Evolutionary conservation across 1,140 invertebrate species (phyloP), one percentile per base, ranked within the genome.

Genomic region (Zophobas atratus): DNA sequence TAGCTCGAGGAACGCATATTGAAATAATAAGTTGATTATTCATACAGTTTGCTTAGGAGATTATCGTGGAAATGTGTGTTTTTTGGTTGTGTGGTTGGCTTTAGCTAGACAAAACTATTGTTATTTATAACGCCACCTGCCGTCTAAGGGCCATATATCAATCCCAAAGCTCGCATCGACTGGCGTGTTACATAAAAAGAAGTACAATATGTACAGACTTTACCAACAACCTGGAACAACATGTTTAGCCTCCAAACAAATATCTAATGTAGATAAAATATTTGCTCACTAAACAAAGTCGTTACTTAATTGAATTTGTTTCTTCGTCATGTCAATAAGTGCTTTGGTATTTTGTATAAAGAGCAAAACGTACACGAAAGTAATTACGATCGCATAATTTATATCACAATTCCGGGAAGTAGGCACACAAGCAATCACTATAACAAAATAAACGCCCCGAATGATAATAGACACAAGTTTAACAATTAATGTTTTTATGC

Each of bases 221-320:
- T 67, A 67, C 43, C 60, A 67, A 67, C 60, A 43, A 67, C 6
- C 41, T 67, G 43, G 43, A 67, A 67, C 60, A 67, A 67, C 60
- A 67, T 67, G 60, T 67, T 67, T 41, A 43, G 33, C 60, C 38
- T 36, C 39, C 60, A 67, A 67, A 67, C 60, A 67, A 67, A 67
- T 67, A 67, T 67, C 60, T 67, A 67, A 67, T 67, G 60, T 39
- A 41, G 60, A 67, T 67, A 67, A 67, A 67, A 67, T 67, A 67
- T 67, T 67, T 67, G 43, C 60, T 67, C 39, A 33, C 41, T 67
- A 67, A 67, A 67, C 60, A 67, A 67, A 67, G 60, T 67, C 60
- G 60, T 67, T 67, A 67, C 60, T 67, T 67, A 67, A 67, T 67
- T 67, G 60, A 43, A 67, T 67, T 32, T 67, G 8, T 67, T 8